These are phyloP conservation scores for Pygoscelis adeliae DNA, from an alignment of 2,113 vertebrate genomes.

Conservation along the genomic window DNA sequence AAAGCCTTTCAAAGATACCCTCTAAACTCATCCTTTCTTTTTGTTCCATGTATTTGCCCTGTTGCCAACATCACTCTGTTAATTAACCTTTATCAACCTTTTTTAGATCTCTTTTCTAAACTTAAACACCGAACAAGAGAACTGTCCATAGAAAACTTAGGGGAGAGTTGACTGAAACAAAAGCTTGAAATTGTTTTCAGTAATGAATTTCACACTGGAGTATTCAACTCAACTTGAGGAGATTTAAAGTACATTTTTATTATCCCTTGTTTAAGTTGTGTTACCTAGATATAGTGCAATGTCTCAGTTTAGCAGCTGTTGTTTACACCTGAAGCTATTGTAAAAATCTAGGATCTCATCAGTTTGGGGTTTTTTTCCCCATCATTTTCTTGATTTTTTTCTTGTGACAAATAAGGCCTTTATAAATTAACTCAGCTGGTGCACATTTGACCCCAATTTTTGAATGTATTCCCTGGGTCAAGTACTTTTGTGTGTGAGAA, in stretches of 20 bases:
- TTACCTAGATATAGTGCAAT: neutral
- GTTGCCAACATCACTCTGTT: neutral
- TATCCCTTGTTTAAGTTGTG: neutral
- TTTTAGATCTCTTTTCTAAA: neutral
- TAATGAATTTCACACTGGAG: neutral
- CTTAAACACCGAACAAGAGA: neutral
- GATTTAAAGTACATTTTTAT: conserved; percentile 39
- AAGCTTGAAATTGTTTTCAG: neutral
- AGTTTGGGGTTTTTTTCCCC: neutral
- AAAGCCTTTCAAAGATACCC: neutral
- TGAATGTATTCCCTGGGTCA: conserved; percentile 45
- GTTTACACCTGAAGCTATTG: conserved; percentile 52
- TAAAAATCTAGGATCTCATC: conserved; percentile 23
- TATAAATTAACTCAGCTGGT: conserved; percentile 68
- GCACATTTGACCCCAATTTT: conserved; percentile 62
- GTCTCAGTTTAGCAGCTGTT: conserved; percentile 1
- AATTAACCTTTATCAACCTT: neutral
- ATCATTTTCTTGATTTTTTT: neutral
- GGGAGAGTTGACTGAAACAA: neutral
- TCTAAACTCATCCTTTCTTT: neutral
- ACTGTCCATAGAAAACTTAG: neutral
- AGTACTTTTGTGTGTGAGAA: conserved; percentile 28
- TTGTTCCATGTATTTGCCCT: neutral
- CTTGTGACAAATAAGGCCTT: conserved; percentile 7
- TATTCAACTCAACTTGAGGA: neutral